A percentile compares a stretch with the other conserved stretches of the same genome.
Conservation (phyloP, 2,888 invertebrate genomes). For the Eudasyphora cyanicolor region DNA sequence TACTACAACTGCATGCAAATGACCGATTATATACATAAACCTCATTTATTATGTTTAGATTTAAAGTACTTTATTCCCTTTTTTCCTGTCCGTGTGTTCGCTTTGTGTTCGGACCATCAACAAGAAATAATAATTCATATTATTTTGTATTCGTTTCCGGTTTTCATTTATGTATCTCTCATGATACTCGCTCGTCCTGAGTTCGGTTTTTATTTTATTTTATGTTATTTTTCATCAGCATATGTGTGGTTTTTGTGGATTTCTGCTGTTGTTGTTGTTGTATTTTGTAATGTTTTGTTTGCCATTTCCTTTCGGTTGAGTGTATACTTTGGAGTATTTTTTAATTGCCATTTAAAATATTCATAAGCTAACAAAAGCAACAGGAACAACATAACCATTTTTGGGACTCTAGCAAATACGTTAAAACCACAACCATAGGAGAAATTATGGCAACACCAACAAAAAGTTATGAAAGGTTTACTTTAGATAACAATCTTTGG, state of each 20-base stretch:
- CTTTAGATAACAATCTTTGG: constrained; percentile 25
- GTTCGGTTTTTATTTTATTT: constrained; percentile 10
- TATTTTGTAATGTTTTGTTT: constrained; percentile 1
- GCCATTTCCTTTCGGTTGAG: neutral
- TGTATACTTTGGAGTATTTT: constrained; percentile 30
- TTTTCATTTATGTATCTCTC: constrained; percentile 37
- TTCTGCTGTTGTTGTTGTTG: constrained; percentile 9
- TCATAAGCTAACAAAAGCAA: constrained; percentile 36
- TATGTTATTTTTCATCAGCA: neutral
- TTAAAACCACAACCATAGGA: constrained; percentile 12
- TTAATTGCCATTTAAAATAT: constrained; percentile 53
- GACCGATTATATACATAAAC: neutral
- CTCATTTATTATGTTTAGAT: constrained; percentile 20
- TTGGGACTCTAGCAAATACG: neutral
- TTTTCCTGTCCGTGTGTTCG: neutral
- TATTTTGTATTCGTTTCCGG: constrained; percentile 31
- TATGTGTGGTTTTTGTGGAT: constrained; percentile 22
- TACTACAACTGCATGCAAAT: neutral
- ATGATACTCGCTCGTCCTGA: constrained; percentile 9
- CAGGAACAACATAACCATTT: neutral
- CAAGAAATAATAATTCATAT: constrained; percentile 37
- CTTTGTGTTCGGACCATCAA: neutral
- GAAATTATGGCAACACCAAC: constrained; percentile 23
- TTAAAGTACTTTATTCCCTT: neutral
- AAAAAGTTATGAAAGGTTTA: constrained; percentile 29